A percentile compares a stretch with the other conserved stretches of the same genome.
These are phyloP conservation scores for Anagrus nilaparvatae DNA, from an alignment of 1,140 invertebrate genomes.

Conservation along the genomic window DNA sequence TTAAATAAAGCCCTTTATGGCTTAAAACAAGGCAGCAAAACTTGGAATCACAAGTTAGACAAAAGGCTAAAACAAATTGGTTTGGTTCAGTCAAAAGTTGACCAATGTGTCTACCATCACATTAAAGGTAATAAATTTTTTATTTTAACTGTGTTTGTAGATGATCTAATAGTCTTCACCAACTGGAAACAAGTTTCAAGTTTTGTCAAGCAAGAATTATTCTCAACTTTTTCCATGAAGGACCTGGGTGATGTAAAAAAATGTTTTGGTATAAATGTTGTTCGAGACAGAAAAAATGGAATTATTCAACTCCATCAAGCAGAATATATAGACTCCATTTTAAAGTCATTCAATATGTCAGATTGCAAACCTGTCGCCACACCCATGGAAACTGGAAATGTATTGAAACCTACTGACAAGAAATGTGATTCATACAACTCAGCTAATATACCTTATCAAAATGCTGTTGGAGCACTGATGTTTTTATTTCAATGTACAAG, in stretches of 20 bases:
- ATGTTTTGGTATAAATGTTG: neutral
- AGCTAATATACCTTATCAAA: constrained; percentile 18
- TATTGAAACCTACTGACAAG: no score
- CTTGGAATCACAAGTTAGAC: no score
- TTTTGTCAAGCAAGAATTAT: neutral
- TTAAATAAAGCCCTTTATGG: no score
- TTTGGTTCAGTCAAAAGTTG: neutral
- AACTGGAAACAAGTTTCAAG: neutral
- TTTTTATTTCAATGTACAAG: constrained; percentile 25
- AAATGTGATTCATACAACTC: neutral
- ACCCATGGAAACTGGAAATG: no score
- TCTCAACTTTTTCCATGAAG: neutral
- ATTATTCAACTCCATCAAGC: neutral
- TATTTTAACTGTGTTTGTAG: neutral
- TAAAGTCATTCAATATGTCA: no score
- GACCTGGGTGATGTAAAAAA: neutral
- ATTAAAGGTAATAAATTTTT: neutral
- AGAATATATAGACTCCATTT: neutral
- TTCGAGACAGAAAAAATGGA: neutral
- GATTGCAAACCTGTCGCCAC: no score
- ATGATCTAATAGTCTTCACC: neutral
- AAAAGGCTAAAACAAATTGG: no score
- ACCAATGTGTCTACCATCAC: neutral
- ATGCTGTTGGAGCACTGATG: constrained; percentile 23
- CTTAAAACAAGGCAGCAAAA: no score